phyloP scores from a whole-genome alignment of 2,797 vertebrate species.

The Picus viridis region DNA sequence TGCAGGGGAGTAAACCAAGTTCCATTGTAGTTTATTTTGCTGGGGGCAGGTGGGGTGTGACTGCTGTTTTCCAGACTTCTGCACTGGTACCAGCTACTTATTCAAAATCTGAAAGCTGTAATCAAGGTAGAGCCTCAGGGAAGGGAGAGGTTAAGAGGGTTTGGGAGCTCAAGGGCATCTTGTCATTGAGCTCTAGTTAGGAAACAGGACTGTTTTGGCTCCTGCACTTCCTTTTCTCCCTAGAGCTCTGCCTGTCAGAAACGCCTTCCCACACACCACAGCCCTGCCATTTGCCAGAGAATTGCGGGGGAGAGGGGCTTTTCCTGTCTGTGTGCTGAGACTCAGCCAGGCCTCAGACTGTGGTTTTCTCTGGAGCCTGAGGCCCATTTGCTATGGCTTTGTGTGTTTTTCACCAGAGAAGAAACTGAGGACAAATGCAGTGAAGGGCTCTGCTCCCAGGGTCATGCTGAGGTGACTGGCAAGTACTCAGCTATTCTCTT shows the following conservation, averaged over 20 bases:
- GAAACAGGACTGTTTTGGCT: constrained; percentile 70
- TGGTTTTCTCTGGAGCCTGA: constrained; percentile 70
- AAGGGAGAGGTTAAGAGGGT: constrained; percentile 54
- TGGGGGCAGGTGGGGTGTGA: not conserved
- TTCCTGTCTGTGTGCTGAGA: constrained; percentile 72
- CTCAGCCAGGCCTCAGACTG: constrained; percentile 70
- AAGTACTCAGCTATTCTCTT: not conserved
- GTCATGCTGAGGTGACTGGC: constrained; percentile 12
- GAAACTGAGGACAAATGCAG: constrained; percentile 27
- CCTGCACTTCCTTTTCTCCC: constrained; percentile 63
- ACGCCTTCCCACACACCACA: constrained; percentile 74
- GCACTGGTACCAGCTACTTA: constrained; percentile 10
- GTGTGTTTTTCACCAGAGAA: constrained; percentile 63
- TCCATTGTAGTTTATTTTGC: not conserved
- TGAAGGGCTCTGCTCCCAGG: constrained; percentile 32
- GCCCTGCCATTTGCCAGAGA: constrained; percentile 70
- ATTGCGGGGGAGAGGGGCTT: constrained; percentile 77
- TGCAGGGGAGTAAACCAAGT: not conserved
- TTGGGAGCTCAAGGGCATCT: constrained; percentile 38
- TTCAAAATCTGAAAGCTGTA: not conserved
- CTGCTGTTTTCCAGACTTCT: constrained; percentile 4
- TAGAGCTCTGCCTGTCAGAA: constrained; percentile 75
- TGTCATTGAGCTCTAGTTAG: constrained; percentile 65
- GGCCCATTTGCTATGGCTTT: constrained; percentile 51
- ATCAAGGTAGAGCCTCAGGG: constrained; percentile 49